These are phyloP conservation scores for Smittia aterrima DNA, from an alignment of 2,888 invertebrate genomes.

Conservation along the genomic window DNA sequence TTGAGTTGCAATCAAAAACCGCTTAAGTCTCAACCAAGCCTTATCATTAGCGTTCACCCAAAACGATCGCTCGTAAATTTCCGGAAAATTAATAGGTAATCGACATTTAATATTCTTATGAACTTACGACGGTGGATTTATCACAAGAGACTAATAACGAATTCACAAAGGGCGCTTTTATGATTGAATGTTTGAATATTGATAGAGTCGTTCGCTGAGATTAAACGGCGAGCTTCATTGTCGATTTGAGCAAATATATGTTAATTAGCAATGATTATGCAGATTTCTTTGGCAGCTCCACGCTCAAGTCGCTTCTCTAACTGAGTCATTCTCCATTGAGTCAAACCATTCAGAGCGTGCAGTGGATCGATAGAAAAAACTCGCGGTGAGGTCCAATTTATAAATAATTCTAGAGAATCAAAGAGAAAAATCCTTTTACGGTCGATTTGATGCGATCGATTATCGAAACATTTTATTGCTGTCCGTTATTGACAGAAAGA, in stretches of 20 bases:
- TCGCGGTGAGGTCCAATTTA: constrained; percentile 32
- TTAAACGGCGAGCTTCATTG: background rate
- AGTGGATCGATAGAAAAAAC: background rate
- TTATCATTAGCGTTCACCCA: constrained; percentile 29
- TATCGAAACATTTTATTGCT: constrained; percentile 26
- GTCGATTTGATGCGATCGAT: constrained; percentile 40
- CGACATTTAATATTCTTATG: constrained; percentile 22
- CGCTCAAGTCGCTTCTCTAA: background rate
- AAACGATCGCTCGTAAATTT: constrained; percentile 25
- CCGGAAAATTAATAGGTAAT: constrained; percentile 30
- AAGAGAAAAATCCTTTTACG: constrained; percentile 35
- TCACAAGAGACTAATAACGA: background rate
- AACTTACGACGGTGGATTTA: background rate
- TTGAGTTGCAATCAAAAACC: constrained; percentile 29
- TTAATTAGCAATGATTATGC: constrained; percentile 25
- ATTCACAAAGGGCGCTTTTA: background rate
- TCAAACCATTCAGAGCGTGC: constrained; percentile 2
- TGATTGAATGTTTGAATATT: constrained; percentile 3
- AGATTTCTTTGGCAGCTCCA: background rate
- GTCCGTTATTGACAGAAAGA: constrained; percentile 33
- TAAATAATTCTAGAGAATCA: background rate
- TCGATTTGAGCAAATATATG: constrained; percentile 23
- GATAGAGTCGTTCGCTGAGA: background rate
- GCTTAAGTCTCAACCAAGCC: constrained; percentile 22
- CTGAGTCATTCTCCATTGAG: background rate